These are phyloP conservation scores for Ametastegia equiseti DNA, from an alignment of 2,888 invertebrate species.

Conservation along the genomic window DNA sequence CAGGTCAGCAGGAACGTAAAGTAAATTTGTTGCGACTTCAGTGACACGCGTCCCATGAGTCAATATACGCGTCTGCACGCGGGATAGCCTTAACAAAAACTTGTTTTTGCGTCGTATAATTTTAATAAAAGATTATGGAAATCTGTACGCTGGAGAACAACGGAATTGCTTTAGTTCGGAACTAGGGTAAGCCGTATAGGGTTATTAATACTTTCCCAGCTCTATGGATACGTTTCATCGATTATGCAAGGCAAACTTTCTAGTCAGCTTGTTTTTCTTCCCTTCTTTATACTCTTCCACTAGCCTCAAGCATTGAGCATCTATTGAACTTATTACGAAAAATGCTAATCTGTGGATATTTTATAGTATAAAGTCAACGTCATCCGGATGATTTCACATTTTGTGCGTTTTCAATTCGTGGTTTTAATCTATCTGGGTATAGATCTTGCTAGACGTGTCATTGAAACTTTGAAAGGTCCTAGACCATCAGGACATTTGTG, in stretches of 20 bases:
- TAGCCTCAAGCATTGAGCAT: too few relatives aligned
- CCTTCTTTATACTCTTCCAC: too few relatives aligned
- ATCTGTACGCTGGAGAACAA: background rate
- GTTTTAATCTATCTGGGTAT: too few relatives aligned
- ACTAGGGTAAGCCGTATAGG: background rate
- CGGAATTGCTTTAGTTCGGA: background rate
- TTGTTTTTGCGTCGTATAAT: background rate
- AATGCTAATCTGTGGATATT: too few relatives aligned
- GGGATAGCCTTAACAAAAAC: background rate
- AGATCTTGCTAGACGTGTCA: too few relatives aligned
- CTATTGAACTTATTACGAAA: too few relatives aligned
- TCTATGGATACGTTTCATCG: background rate
- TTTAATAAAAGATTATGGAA: background rate
- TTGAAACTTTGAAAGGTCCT: too few relatives aligned
- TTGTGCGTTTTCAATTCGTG: too few relatives aligned
- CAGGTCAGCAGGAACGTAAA: constrained; percentile 31
- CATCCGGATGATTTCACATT: too few relatives aligned
- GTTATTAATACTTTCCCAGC: background rate
- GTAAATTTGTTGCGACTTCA: constrained; percentile 29
- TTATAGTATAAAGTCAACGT: too few relatives aligned
- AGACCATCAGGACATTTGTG: background rate
- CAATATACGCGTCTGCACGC: background rate
- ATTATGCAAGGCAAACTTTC: background rate
- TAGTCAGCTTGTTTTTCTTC: background rate
- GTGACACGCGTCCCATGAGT: constrained; percentile 11